Base-by-base conservation (phyloP, 2,113 vertebrate species). In the Gnathochromis pfefferi region DNA sequence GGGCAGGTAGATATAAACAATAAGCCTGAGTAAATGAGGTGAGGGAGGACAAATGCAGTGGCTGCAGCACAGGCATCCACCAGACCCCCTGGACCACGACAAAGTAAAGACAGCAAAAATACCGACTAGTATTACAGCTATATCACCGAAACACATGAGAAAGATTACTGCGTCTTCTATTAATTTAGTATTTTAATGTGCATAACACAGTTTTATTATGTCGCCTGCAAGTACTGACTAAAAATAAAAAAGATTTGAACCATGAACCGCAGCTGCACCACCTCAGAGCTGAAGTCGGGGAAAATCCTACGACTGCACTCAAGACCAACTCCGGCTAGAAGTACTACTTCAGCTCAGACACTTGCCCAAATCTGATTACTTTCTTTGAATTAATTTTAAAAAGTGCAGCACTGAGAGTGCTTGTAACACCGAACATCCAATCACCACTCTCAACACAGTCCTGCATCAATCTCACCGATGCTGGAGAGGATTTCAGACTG, bases 401-500 rank as follows among this genome's bases (percentile, higher is more conserved):
- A 58, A 70, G 58, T 70, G 55, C 23, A 23, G 38, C 40, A 4
- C 10, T 16, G 10, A 70, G 68, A 53, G 65, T 38, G 6, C 35
- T 80, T 63, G 16, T 9, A 57, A 53, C 68, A 26, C 21, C 49
- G 4, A 60, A 60, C 47, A 63, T n/a, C 33, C 79, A 85, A 79
- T 89, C 47, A 79, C 19, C 79, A 80, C 54, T 73, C 35, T 40
- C 87, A 13, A 17, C 54, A 23, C 26, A 40, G 51, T 35, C 65
- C 70, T 28, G 45, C 42, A 88, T 89, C 83, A 86, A 81, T 90
- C 82, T 65, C 86, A 63, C 16, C 40, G 73, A 84, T 81, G 83
- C 45, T 45, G 35, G 8, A n/a, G 85, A 90, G 51, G 81, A 38
- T 38, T 54, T 33, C 58, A 53, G 68, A 19, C 57, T 40, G 49